A percentile compares a stretch with the other conserved stretches of the same genome.
Conservation (phyloP, 1,140 invertebrate genomes). For the Colletes latitarsis region DNA sequence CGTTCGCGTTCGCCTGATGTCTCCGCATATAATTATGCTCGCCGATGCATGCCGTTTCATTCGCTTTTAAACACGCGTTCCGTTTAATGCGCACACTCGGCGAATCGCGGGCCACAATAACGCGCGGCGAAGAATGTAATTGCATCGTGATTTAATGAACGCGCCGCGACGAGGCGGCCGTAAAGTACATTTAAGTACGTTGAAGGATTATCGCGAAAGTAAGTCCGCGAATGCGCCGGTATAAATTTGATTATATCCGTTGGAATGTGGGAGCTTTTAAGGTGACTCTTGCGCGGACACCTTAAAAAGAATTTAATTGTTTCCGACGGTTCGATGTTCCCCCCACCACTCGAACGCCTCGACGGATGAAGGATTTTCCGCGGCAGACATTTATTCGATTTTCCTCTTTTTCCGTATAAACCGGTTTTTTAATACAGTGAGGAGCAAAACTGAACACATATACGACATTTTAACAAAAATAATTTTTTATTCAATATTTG, state of each 20-base stretch:
- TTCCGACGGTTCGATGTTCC: not conserved
- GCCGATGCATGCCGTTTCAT: constrained; percentile 48
- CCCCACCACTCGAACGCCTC: too few relatives aligned
- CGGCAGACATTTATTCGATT: not conserved
- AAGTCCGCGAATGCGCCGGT: constrained; percentile 9
- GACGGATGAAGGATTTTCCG: constrained; percentile 24
- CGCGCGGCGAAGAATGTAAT: constrained; percentile 59
- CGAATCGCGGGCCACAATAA: constrained; percentile 54
- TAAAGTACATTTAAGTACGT: constrained; percentile 51
- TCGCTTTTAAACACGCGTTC: constrained; percentile 61
- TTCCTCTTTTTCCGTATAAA: constrained; percentile 15
- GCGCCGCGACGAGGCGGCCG: constrained; percentile 33
- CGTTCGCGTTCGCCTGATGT: constrained; percentile 46
- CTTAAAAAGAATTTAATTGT: constrained; percentile 33
- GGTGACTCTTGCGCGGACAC: too few relatives aligned
- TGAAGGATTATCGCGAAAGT: constrained; percentile 52
- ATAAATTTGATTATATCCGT: constrained; percentile 32
- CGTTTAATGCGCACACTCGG: constrained; percentile 52
- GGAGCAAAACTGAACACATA: too few relatives aligned
- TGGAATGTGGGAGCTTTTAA: constrained; percentile 29
- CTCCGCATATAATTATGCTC: constrained; percentile 52
- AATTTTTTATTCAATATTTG: too few relatives aligned
- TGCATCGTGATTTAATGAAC: constrained; percentile 61
- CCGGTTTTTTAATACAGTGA: constrained; percentile 28
- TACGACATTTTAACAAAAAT: too few relatives aligned